Base-by-base conservation (phyloP, 2,113 vertebrate genomes). In the Brachyhypopomus gauderio region DNA sequence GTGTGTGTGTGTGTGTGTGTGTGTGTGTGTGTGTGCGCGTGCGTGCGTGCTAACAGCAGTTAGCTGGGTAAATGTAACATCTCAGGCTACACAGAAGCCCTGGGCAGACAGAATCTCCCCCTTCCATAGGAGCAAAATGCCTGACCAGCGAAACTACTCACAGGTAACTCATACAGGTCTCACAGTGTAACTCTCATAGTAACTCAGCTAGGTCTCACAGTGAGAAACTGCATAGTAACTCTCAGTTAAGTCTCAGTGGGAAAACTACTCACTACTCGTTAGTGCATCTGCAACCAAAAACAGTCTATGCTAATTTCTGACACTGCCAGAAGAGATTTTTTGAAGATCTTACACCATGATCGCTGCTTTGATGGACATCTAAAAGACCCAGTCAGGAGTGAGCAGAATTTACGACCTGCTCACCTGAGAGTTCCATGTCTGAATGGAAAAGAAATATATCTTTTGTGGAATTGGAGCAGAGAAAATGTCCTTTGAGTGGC, bases 61-160 rank as follows among this genome's bases (percentile, higher is more conserved):
- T 52, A 93, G 89, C 67, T 98, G 98, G 97, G 92, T 95, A 58
- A 96, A 90, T 83, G 94, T 96, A 55, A 95, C 93, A 83, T 96
- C 95, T 83, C 96, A 96, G 85, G 95, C 93, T 81, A 93, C 93
- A 72, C 95, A 94, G 79, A 97, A 96, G 85, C 91, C 94, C 58
- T 98, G 97, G 96, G 88, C 91, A 69, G 97, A 98, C 85, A 95
- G 95, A 88, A 91, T 87, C 60, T 91, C 92, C 1, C 85, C 89
- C 0, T 96, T 95, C 90, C 92, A 94, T 86, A 94, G 96, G 93
- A 95, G 95, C 91, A 96, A 94, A 87, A 93, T 92, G 83, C 86
- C 89, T 63, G 96, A 98, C 25, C 95, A 95, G 87, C 95, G 94
- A 87, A 96, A 75, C 88, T 93, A 91, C 88, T 89, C 91, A 58